phyloP scores from a whole-genome alignment of 2,888 invertebrate genomes.

The Netelia melanura region DNA sequence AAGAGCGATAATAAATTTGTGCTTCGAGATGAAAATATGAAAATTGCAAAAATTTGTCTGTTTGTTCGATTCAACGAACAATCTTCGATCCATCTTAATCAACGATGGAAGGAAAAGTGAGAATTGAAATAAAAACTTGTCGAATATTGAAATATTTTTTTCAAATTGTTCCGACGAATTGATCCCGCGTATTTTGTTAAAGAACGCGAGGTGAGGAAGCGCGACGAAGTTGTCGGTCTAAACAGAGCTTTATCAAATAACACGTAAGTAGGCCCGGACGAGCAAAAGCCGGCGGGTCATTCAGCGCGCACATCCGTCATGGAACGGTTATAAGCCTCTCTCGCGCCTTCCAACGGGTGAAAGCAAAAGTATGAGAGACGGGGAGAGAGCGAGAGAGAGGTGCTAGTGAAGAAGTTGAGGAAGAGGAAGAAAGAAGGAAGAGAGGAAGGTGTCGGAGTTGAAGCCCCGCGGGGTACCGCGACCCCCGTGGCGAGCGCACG shows the following conservation, averaged over 20 bases:
- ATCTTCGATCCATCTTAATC: background rate
- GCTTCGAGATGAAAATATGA: background rate
- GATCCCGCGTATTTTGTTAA: background rate
- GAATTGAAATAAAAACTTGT: background rate
- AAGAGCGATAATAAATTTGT: conserved; percentile 66
- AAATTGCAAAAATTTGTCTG: background rate
- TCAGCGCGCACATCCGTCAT: conserved; percentile 68
- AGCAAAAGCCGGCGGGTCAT: conserved; percentile 62
- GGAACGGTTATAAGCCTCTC: conserved; percentile 60
- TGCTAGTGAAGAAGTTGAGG: background rate
- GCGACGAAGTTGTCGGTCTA: conserved; percentile 51
- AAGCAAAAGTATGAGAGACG: conserved; percentile 18
- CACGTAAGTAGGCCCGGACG: conserved; percentile 13
- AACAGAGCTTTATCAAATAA: conserved; percentile 55
- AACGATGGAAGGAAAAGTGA: background rate
- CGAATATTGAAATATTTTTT: background rate
- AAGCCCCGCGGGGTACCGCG: conserved; percentile 78
- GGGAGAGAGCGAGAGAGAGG: conserved; percentile 32
- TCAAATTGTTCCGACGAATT: background rate
- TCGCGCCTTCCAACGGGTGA: conserved; percentile 11
- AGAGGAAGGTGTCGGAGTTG: conserved; percentile 64
- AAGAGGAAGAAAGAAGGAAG: conserved; percentile 22
- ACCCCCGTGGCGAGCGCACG: conserved; percentile 83
- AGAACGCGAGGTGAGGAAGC: background rate
- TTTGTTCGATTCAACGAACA: background rate